Evolutionary conservation across 2,888 invertebrate species (phyloP), one percentile per base, ranked within the genome.

Genomic region (Quadriops clusia): DNA sequence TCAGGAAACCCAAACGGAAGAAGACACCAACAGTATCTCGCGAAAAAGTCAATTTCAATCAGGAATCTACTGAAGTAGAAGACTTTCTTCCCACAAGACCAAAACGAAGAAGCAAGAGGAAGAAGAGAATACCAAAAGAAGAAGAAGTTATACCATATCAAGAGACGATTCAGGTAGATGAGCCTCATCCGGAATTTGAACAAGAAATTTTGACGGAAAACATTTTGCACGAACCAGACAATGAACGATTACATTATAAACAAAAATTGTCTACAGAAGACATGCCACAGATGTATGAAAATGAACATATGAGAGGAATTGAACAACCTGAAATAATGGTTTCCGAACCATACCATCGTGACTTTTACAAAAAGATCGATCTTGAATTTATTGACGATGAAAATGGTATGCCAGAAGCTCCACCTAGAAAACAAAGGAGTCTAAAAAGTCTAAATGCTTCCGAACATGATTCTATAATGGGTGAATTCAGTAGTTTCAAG

Each of bases 261-360:
- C 30, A 37, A 25, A 41, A 43, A 30, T 28, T 20, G 33, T 39
- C 28, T 38, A 34, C 36, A 37, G 30, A 37, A 23, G 33, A 33
- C 18, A 39, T 38, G 21, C 33, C 33, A 15, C 36, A 37, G 23
- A 45, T 50, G 42, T 57, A 56, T 33, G 58, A 60, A 41, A 58
- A 56, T 37, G 56, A 61, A 37, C 63, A 63, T 35, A 69, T 70
- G 49, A 62, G 67, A 36, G 61, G 65, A 2, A 65, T 66, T 29
- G 67, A 69, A 41, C 70, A 72, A 42, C 67, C 68, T 1, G 65
- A 70, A 16, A 64, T 64, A 38, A 35, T 44, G 28, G 36, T 55
- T n/a, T 49, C 45, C 2, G 47, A 53, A 43, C 45, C 54, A 4
- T 55, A 58, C 26, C 42, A 42, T 24, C 41, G 50, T 17, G 41